Evolutionary conservation across 2,113 vertebrate genomes (phyloP).

Genomic region (Sigmodon hispidus): DNA sequence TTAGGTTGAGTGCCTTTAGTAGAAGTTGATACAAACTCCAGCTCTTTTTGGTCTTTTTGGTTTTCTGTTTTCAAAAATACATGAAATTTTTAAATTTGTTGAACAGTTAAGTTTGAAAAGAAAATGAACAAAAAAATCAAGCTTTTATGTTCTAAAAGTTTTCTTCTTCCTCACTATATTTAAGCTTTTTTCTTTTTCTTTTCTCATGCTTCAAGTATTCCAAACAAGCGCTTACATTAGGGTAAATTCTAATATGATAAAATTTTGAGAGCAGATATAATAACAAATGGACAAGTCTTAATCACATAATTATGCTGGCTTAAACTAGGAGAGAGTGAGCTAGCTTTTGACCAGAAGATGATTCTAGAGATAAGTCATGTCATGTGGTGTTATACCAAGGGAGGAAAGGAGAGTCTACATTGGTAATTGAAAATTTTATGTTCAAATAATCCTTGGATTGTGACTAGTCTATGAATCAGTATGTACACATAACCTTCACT

Average conservation of each 20-base stretch:
- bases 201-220: not conserved
- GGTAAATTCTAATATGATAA: not conserved
- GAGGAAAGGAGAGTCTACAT: not conserved
- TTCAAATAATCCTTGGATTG: constrained; percentile 24
- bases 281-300: not conserved
- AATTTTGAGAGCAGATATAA: not conserved
- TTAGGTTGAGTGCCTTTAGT: not conserved
- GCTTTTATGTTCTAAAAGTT: not conserved
- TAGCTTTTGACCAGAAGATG: not conserved
- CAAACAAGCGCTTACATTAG: not conserved
- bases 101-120: not conserved
- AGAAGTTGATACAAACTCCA: not conserved
- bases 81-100: constrained; percentile 29
- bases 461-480: not conserved
- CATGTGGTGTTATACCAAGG: not conserved
- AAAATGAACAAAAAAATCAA: not conserved
- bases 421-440: constrained; percentile 7
- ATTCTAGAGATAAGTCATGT: not conserved
- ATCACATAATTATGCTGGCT: not conserved
- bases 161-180: not conserved
- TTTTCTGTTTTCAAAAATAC: constrained; percentile 32
- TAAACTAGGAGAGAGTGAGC: not conserved
- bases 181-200: not conserved
- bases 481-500: not conserved
- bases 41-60: not conserved